A percentile compares a stretch with the other conserved stretches of the same genome.
Evolutionary conservation across 37 sponge, comb jelly and placozoan species (phyloP).

Genomic region (Diacarnus erythraeanus): DNA sequence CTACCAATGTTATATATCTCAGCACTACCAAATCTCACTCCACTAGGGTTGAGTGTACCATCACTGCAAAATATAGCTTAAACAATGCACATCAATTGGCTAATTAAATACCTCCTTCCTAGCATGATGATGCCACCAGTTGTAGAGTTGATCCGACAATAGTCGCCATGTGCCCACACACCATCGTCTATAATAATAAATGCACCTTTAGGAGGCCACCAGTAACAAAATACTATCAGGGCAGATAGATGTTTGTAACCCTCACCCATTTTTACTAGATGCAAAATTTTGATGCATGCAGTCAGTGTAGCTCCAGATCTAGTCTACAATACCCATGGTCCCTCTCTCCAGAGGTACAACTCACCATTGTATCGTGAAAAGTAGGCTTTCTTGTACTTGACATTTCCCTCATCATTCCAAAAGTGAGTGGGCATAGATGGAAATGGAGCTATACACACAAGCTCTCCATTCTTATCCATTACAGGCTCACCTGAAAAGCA

Average conservation of each 20-base stretch:
- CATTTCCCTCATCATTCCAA: slow-evolving; percentile 88
- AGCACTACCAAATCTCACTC: slow-evolving; percentile 97
- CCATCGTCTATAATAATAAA: slow-evolving; percentile 46
- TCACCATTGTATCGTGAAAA: slow-evolving; percentile 78
- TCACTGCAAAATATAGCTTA: slow-evolving; percentile 56
- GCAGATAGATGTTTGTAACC: no score
- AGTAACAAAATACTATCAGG: no score
- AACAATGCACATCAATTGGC: background rate
- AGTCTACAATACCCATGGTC: background rate
- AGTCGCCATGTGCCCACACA: slow-evolving; percentile 99
- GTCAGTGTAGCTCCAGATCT: background rate
- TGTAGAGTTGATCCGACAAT: slow-evolving; percentile 68
- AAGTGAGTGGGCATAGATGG: slow-evolving; percentile 97
- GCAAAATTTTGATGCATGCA: no score
- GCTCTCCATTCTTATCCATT: slow-evolving; percentile 85
- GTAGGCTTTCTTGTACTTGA: slow-evolving; percentile 95
- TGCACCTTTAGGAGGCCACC: no score
- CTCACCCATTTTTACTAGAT: no score
- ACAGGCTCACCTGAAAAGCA: slow-evolving; percentile 74
- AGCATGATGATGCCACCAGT: slow-evolving; percentile 97
- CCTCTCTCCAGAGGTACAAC: background rate
- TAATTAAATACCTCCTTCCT: slow-evolving; percentile 75
- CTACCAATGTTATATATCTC: slow-evolving; percentile 95
- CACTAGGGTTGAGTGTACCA: slow-evolving; percentile 94
- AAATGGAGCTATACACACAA: slow-evolving; percentile 94